Conservation (phyloP, 30 jellyfish, hydroid and myxozoan species). For the Rhopilema esculentum region DNA sequence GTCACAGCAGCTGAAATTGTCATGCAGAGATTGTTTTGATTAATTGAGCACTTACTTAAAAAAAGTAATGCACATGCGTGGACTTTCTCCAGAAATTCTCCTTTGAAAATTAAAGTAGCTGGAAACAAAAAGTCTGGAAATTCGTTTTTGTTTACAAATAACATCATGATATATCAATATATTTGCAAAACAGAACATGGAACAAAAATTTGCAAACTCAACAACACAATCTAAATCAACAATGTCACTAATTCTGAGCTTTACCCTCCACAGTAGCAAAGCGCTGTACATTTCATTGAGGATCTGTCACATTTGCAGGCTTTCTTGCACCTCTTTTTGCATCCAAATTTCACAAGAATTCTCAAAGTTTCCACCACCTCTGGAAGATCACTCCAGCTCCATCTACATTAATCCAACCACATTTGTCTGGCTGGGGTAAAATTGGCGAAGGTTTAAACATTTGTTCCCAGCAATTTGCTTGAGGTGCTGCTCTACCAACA, state of each 20-base stretch:
- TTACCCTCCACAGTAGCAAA: not conserved
- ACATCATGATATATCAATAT: too few species aligned
- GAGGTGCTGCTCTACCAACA: not conserved
- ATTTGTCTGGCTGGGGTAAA: constrained; percentile 32
- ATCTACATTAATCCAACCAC: constrained; percentile 33
- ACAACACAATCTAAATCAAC: too few species aligned
- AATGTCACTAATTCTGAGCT: not conserved
- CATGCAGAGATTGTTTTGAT: not conserved
- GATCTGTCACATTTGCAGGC: constrained; percentile 4
- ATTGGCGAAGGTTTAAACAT: constrained; percentile 29
- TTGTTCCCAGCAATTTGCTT: constrained; percentile 21
- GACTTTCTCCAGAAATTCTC: not conserved
- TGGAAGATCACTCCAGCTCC: constrained; percentile 50
- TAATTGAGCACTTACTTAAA: not conserved
- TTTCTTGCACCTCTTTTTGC: constrained; percentile 3
- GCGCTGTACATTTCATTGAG: constrained; percentile 4
- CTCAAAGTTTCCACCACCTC: constrained; percentile 49
- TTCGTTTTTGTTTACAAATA: too few species aligned
- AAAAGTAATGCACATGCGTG: not conserved
- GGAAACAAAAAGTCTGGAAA: too few species aligned
- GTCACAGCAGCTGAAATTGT: too few species aligned
- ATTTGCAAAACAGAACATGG: too few species aligned
- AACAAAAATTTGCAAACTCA: too few species aligned
- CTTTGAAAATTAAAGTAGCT: not conserved
- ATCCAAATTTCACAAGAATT: constrained; percentile 45